These are phyloP conservation scores for Chromobotia macracanthus DNA, from an alignment of 2,797 vertebrate species.

Conservation along the genomic window DNA sequence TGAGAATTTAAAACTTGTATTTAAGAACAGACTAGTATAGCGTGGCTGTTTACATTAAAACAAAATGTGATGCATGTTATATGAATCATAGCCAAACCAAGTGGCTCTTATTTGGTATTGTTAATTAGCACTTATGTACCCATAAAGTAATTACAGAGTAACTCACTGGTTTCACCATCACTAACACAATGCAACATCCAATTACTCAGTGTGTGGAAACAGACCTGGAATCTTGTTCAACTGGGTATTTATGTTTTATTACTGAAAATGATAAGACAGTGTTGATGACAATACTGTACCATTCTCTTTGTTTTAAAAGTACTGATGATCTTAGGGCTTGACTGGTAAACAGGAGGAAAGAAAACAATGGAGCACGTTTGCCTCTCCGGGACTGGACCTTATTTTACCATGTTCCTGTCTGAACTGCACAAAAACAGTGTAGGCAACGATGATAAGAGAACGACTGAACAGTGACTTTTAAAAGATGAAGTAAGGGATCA, in stretches of 20 bases:
- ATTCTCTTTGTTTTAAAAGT: slow-evolving; percentile 59
- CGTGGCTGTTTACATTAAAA: too few relatives aligned
- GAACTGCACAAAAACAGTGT: slow-evolving; percentile 62
- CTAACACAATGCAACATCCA: not conserved
- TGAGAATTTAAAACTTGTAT: too few relatives aligned
- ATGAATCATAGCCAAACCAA: too few relatives aligned
- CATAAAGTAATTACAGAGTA: not conserved
- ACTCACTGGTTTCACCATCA: not conserved
- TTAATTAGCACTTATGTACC: not conserved
- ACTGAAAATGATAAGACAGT: slow-evolving; percentile 89
- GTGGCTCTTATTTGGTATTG: not conserved
- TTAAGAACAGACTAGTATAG: too few relatives aligned
- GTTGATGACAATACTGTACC: slow-evolving; percentile 88
- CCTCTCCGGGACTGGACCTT: slow-evolving; percentile 41
- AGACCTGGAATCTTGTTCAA: slow-evolving; percentile 81
- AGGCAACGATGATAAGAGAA: slow-evolving; percentile 53
- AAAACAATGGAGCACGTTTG: slow-evolving; percentile 59
- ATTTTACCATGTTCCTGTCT: slow-evolving; percentile 34
- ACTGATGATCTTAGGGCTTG: slow-evolving; percentile 51
- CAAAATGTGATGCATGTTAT: too few relatives aligned
- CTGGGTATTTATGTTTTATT: slow-evolving; percentile 92
- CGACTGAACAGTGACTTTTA: slow-evolving; percentile 71
- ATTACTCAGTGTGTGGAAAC: slow-evolving; percentile 69
- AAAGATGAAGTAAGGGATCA: slow-evolving; percentile 82
- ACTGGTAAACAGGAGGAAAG: slow-evolving; percentile 54